These are phyloP conservation scores for Leptinotarsa peninsularis DNA, from an alignment of 2,888 invertebrate genomes.

Conservation along the genomic window DNA sequence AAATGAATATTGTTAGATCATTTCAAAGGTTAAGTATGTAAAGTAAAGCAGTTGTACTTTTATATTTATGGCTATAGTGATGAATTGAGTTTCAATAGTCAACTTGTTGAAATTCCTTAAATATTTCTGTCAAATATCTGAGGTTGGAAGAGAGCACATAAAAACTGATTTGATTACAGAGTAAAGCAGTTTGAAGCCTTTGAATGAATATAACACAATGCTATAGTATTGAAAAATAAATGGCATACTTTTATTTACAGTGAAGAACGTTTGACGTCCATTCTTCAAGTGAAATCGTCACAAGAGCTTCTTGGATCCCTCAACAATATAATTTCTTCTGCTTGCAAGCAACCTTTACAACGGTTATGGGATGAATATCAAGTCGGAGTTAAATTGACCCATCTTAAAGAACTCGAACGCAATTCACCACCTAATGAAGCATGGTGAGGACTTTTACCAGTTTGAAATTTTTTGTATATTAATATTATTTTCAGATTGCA, in stretches of 20 bases:
- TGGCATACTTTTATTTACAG: conserved; percentile 28
- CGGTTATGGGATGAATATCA: conserved; percentile 30
- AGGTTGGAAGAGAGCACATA: too few species aligned
- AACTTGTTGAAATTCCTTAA: too few species aligned
- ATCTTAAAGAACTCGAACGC: conserved; percentile 31
- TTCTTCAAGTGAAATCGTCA: conserved; percentile 24
- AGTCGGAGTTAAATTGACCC: conserved; percentile 33
- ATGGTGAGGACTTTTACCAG: conserved; percentile 24
- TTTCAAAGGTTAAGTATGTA: too few species aligned
- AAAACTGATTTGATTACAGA: too few species aligned
- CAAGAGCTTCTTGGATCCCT: conserved; percentile 30
- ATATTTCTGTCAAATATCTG: too few species aligned
- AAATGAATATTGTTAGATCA: too few species aligned
- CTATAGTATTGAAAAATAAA: neutral
- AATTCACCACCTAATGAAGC: conserved; percentile 27
- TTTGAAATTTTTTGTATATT: neutral
- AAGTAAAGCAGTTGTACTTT: too few species aligned
- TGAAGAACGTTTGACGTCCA: conserved; percentile 23
- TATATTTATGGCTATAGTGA: too few species aligned
- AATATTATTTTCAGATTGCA: neutral
- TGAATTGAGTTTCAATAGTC: too few species aligned
- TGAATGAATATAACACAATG: too few species aligned
- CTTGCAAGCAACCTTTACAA: conserved; percentile 22
- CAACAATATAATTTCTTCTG: conserved; percentile 23
- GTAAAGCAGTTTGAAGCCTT: too few species aligned